phyloP scores from a whole-genome alignment of 35 echinoderm and acorn worm genomes.

The Heliocidaris tuberculata region DNA sequence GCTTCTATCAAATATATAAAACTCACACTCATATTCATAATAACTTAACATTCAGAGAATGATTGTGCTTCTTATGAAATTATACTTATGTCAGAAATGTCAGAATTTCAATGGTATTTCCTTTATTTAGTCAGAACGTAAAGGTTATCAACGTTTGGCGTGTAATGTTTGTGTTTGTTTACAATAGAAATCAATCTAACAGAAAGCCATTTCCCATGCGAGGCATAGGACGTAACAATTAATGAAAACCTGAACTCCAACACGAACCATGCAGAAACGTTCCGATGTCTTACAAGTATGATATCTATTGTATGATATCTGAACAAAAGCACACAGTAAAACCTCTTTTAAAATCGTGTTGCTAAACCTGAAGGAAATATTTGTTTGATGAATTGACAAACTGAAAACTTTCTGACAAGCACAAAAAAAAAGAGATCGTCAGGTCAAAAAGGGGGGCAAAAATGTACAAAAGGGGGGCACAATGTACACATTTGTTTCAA shows the following conservation, averaged over 20 bases:
- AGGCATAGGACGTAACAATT: background rate
- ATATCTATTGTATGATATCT: background rate
- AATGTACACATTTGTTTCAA: no score
- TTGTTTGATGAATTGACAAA: background rate
- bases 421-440: no score
- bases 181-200: background rate
- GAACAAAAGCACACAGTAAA: background rate
- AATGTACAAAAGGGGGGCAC: no score
- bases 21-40: no score
- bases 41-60: no score
- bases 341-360: no score
- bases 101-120: no score
- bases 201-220: background rate
- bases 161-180: background rate
- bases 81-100: no score
- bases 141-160: background rate
- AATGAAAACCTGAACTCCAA: background rate
- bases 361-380: no score
- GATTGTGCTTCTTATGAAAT: no score
- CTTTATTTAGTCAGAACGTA: no score
- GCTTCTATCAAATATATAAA: no score
- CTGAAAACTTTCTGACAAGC: background rate
- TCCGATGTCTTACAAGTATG: background rate
- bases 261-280: background rate
- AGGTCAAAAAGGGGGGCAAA: background rate